Evolutionary conservation across 2,888 invertebrate species (phyloP).

Genomic region (Calameuta idolon): DNA sequence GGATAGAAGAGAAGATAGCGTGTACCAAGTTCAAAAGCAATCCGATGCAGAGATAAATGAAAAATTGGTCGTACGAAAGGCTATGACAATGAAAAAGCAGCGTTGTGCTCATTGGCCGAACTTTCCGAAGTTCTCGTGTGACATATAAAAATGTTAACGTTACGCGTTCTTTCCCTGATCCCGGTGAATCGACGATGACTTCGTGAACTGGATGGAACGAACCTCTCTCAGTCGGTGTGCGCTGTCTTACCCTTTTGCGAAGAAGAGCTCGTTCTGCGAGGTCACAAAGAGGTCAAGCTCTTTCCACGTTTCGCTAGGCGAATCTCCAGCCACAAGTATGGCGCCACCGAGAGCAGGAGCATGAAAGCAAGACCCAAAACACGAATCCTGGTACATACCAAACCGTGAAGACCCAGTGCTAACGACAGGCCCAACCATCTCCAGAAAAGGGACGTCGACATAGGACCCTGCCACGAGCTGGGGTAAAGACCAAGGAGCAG

Average conservation of each 20-base stretch:
- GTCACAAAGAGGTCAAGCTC: conserved; percentile 69
- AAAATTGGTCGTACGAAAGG: neutral
- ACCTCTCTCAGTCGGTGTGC: conserved; percentile 60
- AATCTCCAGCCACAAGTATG: conserved; percentile 70
- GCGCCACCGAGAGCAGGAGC: conserved; percentile 69
- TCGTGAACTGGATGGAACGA: conserved; percentile 57
- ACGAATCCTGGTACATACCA: conserved; percentile 70
- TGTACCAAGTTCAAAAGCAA: neutral
- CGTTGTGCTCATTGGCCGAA: conserved; percentile 30
- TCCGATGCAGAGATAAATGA: neutral
- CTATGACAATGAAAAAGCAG: conserved; percentile 22
- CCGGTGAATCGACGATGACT: conserved; percentile 22
- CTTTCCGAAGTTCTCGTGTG: conserved; percentile 34
- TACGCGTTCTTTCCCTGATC: conserved; percentile 27
- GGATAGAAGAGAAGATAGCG: neutral
- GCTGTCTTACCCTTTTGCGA: conserved; percentile 27
- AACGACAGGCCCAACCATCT: conserved; percentile 72
- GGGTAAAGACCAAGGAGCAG: conserved; percentile 63
- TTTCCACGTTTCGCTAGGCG: conserved; percentile 67
- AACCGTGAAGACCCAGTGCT: conserved; percentile 72
- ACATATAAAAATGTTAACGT: conserved; percentile 46
- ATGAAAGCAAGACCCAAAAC: conserved; percentile 68
- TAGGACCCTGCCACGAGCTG: conserved; percentile 65
- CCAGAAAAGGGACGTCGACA: conserved; percentile 67
- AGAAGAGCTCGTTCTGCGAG: conserved; percentile 57